These are phyloP conservation scores for Aptenodytes forsteri DNA, from an alignment of 2,113 vertebrate genomes.

Conservation along the genomic window DNA sequence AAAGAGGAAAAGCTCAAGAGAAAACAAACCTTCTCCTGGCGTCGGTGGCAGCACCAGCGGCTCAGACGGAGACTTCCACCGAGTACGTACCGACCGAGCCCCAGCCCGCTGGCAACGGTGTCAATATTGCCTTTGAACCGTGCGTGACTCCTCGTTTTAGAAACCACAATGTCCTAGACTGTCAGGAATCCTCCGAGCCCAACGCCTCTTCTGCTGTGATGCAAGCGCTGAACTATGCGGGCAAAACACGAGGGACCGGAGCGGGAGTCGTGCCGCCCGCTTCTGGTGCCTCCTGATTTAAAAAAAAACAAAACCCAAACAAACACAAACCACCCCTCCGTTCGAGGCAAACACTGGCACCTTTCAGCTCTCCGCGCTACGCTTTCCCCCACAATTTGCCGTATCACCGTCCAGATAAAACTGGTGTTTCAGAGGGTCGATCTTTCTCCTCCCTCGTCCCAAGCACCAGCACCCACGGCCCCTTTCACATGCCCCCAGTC, in stretches of 20 bases:
- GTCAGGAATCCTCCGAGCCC: conserved; percentile 19
- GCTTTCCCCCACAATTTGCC: neutral
- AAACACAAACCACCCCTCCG: too few relatives aligned
- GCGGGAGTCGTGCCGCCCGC: neutral
- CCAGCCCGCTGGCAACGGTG: accelerated
- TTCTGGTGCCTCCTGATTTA: neutral
- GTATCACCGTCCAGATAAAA: accelerated
- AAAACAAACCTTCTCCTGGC: neutral
- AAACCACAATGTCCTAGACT: neutral
- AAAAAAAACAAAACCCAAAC: neutral
- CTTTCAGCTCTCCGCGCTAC: neutral
- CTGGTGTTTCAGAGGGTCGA: accelerated
- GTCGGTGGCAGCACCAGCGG: too few relatives aligned
- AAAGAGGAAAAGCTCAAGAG: neutral
- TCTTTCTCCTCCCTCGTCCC: neutral
- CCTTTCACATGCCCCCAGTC: accelerated
- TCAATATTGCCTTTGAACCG: neutral
- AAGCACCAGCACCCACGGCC: accelerated
- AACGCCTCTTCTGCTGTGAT: neutral
- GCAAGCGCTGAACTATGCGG: neutral
- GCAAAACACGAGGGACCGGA: neutral
- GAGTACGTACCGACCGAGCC: accelerated
- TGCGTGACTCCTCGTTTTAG: neutral
- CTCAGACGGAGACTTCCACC: neutral
- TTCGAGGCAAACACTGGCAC: neutral